Evolutionary conservation across 2,797 vertebrate genomes (phyloP).

Genomic region (Pogonophryne albipinna): DNA sequence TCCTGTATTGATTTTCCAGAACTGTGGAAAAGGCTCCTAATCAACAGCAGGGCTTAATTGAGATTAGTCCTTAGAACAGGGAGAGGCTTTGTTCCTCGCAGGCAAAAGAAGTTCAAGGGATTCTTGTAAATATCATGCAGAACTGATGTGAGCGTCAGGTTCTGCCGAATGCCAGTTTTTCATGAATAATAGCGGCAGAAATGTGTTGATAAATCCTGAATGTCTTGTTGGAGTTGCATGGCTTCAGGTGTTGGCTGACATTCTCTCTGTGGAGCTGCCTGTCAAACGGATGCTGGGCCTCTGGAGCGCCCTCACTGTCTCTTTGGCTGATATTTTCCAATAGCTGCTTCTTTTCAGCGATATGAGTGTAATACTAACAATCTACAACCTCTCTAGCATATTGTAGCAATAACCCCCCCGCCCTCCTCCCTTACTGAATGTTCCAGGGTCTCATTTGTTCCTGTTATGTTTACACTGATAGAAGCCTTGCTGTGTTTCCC

Average conservation of each 20-base stretch:
- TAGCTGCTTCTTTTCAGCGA: conserved; percentile 39
- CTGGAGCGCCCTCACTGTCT: conserved; percentile 57
- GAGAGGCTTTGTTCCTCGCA: conserved; percentile 55
- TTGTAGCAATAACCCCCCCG: conserved; percentile 19
- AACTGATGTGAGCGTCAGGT: conserved; percentile 70
- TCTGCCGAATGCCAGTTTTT: conserved; percentile 60
- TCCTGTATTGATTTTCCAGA: conserved; percentile 49
- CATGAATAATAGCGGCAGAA: conserved; percentile 76
- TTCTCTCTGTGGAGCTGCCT: conserved; percentile 78
- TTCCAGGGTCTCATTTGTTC: conserved; percentile 56
- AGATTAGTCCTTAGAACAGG: conserved; percentile 61
- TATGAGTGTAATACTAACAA: conserved; percentile 53
- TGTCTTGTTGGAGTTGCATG: conserved; percentile 73
- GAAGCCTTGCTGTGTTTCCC: conserved; percentile 56
- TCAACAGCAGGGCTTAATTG: conserved; percentile 66
- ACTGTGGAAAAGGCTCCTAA: conserved; percentile 39
- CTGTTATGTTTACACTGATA: conserved; percentile 68
- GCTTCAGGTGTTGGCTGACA: conserved; percentile 82
- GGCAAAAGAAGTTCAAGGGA: conserved; percentile 67
- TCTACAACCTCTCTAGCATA: conserved; percentile 36
- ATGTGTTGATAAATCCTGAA: conserved; percentile 78
- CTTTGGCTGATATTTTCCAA: conserved; percentile 56
- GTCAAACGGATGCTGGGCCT: conserved; percentile 68
- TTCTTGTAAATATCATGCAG: conserved; percentile 75
- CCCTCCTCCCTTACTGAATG: conserved; percentile 28